Percentiles rank a stretch among this genome's conserved stretches.
These are phyloP conservation scores for Gnatocerus cornutus DNA, from an alignment of 2,888 invertebrate genomes.

Conservation along the genomic window DNA sequence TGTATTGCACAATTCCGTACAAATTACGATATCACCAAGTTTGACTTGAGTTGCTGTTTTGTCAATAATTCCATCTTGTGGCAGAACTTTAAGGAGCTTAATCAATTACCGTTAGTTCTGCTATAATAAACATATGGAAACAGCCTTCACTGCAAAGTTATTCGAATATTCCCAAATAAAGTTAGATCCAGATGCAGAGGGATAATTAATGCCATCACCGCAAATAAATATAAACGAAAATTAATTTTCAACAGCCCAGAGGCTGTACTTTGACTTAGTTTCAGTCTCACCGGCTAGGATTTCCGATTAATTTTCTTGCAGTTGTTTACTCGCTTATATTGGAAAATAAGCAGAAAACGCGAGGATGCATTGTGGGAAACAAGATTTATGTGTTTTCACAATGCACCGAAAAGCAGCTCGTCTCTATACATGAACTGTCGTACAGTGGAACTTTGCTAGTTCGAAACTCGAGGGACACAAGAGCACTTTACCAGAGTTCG, in stretches of 20 bases:
- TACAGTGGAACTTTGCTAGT: no score
- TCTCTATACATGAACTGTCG: no score
- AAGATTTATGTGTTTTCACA: background rate
- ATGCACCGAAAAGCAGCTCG: no score
- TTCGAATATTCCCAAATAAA: constrained; percentile 24
- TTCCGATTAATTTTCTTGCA: constrained; percentile 58
- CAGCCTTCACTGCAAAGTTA: constrained; percentile 12
- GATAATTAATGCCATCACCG: constrained; percentile 28
- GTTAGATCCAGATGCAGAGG: constrained; percentile 21
- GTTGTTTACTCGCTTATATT: constrained; percentile 16
- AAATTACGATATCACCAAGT: constrained; percentile 30
- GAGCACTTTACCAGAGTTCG: no score
- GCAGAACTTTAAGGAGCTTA: constrained; percentile 27
- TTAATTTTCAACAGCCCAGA: constrained; percentile 56
- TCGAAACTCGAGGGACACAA: no score
- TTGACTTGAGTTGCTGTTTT: constrained; percentile 20
- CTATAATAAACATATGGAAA: constrained; percentile 33
- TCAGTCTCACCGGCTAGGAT: constrained; percentile 51
- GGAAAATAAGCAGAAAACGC: background rate
- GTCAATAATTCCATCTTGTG: constrained; percentile 23
- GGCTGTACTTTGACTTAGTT: constrained; percentile 53
- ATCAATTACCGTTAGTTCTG: constrained; percentile 24
- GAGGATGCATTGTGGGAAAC: background rate
- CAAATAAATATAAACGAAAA: constrained; percentile 51
- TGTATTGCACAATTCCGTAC: constrained; percentile 32